phyloP scores from a whole-genome alignment of 2,888 invertebrate species.

The Melolontha melolontha region DNA sequence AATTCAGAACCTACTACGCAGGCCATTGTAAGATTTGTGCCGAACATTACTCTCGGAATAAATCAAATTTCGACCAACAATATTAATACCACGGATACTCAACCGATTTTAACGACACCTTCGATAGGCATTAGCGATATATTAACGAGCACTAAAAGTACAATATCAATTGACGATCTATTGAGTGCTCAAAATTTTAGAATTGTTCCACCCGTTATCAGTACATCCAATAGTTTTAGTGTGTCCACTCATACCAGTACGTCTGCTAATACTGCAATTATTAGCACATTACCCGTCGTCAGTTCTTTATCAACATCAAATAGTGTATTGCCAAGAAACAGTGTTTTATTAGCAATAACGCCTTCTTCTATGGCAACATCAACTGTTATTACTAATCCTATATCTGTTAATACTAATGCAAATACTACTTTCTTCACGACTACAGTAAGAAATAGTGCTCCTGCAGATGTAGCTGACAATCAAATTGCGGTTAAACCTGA shows the following conservation, averaged over 20 bases:
- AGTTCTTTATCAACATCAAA: background rate
- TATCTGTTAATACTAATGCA: background rate
- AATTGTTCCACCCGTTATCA: background rate
- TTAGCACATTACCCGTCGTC: slow-evolving; percentile 19
- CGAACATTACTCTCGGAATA: too few species aligned
- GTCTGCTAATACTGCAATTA: slow-evolving; percentile 1
- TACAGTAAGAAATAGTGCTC: too few species aligned
- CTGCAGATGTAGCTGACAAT: too few species aligned
- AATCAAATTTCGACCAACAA: background rate
- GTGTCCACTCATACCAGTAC: background rate
- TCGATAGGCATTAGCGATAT: slow-evolving; percentile 24
- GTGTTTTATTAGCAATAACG: slow-evolving; percentile 11
- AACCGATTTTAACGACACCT: too few species aligned
- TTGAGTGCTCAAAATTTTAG: background rate
- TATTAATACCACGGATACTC: too few species aligned
- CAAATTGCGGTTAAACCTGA: too few species aligned
- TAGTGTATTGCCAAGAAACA: background rate
- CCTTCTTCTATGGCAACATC: background rate
- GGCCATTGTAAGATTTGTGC: background rate
- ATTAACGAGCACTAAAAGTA: slow-evolving; percentile 9
- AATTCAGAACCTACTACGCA: background rate
- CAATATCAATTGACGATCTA: slow-evolving; percentile 13
- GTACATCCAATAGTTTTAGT: background rate
- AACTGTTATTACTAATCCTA: background rate
- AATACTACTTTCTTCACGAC: too few species aligned